Evolutionary conservation across 2,888 invertebrate genomes (phyloP).

Genomic region (Pollenia labialis): DNA sequence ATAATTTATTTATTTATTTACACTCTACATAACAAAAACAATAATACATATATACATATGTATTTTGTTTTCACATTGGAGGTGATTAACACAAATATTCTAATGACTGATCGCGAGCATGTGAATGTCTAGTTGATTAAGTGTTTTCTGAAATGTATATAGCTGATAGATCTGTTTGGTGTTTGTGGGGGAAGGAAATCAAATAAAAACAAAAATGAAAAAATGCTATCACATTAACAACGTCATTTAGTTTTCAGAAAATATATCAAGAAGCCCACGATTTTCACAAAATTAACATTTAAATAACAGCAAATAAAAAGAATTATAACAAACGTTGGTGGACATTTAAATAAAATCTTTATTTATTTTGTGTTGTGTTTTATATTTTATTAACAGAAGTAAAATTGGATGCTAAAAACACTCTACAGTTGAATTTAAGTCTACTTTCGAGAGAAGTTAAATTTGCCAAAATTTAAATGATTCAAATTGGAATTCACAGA

Average conservation of each 20-base stretch:
- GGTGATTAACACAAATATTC: conserved; percentile 61
- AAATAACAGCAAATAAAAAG: conserved; percentile 15
- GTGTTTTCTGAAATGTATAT: neutral
- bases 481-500: no score
- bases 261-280: conserved; percentile 44
- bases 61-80: conserved; percentile 30
- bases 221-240: conserved; percentile 46
- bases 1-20: conserved; percentile 36
- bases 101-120: conserved; percentile 42
- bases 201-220: conserved; percentile 3
- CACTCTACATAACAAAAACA: conserved; percentile 36
- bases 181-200: neutral
- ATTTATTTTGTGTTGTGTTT: neutral
- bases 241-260: conserved; percentile 58
- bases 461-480: no score
- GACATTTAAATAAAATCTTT: conserved; percentile 53
- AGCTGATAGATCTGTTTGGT: neutral
- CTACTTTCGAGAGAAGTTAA: no score
- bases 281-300: conserved; percentile 19
- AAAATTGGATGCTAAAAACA: no score
- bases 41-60: conserved; percentile 35
- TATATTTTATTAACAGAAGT: neutral
- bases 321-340: conserved; percentile 42
- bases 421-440: no score
- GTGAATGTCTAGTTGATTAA: conserved; percentile 33